A percentile compares a stretch with the other conserved stretches of the same genome.
These are phyloP conservation scores for Centropyge bicolor DNA, from an alignment of 2,797 vertebrate species.

Conservation along the genomic window DNA sequence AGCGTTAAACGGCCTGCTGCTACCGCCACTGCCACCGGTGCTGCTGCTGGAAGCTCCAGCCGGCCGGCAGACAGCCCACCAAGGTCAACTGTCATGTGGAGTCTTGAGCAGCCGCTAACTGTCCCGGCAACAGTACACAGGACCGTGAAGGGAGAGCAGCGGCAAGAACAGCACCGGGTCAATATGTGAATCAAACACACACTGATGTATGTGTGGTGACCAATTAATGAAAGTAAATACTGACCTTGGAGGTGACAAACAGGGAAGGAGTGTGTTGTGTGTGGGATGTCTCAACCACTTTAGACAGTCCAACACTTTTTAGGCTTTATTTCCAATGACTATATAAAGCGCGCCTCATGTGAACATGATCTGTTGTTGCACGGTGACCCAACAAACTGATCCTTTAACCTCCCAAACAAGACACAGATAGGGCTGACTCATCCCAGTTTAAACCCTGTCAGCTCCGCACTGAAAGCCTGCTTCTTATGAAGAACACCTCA, in stretches of 20 bases:
- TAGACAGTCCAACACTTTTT: not conserved
- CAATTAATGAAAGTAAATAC: constrained; percentile 21
- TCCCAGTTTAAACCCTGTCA: not conserved
- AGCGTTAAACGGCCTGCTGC: constrained; percentile 43
- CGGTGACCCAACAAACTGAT: constrained; percentile 27
- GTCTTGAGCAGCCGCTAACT: constrained; percentile 19
- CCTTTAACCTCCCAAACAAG: constrained; percentile 15
- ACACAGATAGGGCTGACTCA: constrained; percentile 5
- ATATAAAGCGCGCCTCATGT: not conserved
- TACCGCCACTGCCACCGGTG: not conserved
- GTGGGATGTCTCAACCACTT: not conserved
- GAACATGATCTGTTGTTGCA: constrained; percentile 14
- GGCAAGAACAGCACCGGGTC: not conserved
- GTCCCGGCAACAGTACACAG: not conserved
- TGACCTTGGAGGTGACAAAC: not conserved
- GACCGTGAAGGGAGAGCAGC: not conserved
- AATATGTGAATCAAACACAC: constrained; percentile 6
- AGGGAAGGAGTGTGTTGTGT: not conserved
- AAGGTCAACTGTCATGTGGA: constrained; percentile 53
- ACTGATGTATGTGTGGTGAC: not conserved
- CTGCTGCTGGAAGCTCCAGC: constrained; percentile 22
- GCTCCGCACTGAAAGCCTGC: not conserved
- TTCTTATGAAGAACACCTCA: not conserved
- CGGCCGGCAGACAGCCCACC: constrained; percentile 25
- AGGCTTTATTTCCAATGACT: not conserved